phyloP scores from a whole-genome alignment of 1,140 invertebrate species.

The Procambarus virginalis region DNA sequence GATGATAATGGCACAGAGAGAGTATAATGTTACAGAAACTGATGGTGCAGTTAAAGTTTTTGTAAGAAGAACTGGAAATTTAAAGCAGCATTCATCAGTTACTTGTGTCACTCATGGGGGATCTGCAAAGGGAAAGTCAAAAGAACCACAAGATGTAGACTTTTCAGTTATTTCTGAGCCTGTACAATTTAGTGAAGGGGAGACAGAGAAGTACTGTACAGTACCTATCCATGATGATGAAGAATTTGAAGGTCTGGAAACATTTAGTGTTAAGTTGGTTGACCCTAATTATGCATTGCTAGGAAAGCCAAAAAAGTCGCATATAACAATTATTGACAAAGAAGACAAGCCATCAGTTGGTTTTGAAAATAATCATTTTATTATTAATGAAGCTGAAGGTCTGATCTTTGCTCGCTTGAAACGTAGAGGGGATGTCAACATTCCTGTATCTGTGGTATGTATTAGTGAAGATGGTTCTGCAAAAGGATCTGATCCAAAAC shows the following conservation, averaged over 20 bases:
- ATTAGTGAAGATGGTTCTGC: constrained; percentile 66
- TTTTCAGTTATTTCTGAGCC: constrained; percentile 31
- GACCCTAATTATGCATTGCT: constrained; percentile 60
- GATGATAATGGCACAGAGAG: constrained; percentile 46
- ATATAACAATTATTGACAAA: constrained; percentile 52
- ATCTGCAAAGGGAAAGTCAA: constrained; percentile 22
- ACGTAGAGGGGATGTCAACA: constrained; percentile 48
- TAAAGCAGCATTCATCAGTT: constrained; percentile 74
- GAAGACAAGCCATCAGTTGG: constrained; percentile 53
- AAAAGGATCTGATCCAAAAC: constrained; percentile 27
- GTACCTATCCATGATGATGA: constrained; percentile 56
- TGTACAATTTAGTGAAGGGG: constrained; percentile 56
- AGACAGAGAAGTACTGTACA: constrained; percentile 57
- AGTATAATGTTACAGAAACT: constrained; percentile 73
- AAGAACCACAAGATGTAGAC: constrained; percentile 9
- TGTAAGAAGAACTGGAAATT: constrained; percentile 73
- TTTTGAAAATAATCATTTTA: constrained; percentile 58
- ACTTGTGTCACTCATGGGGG: constrained; percentile 47
- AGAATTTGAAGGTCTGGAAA: constrained; percentile 50
- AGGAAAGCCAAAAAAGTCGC: constrained; percentile 50
- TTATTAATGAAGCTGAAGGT: constrained; percentile 48
- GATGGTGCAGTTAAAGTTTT: constrained; percentile 73
- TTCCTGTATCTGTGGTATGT: constrained; percentile 60
- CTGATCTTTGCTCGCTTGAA: constrained; percentile 47
- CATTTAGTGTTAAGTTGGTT: constrained; percentile 53